phyloP scores from a whole-genome alignment of 2,113 vertebrate species.

The Mola mola region DNA sequence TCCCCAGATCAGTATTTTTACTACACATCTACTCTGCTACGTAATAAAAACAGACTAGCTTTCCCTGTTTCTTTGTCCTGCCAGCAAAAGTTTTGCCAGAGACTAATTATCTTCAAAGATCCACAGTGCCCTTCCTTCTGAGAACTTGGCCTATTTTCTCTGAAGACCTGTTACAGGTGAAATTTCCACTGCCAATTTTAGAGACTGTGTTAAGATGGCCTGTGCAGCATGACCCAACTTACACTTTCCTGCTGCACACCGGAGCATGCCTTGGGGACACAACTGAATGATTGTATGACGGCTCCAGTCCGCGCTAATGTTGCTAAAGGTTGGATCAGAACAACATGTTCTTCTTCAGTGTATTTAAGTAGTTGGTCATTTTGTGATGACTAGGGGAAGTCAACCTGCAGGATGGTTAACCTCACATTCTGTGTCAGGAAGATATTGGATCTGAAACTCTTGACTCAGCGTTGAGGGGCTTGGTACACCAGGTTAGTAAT shows the following conservation, averaged over 20 bases:
- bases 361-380: too few relatives aligned
- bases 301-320: constrained; percentile 23
- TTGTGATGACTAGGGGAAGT: too few relatives aligned
- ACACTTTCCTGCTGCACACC: constrained; percentile 1
- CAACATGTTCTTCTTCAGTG: not conserved
- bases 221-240: not conserved
- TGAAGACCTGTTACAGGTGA: constrained; percentile 40
- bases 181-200: constrained; percentile 70
- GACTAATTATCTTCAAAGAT: constrained; percentile 23
- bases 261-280: constrained; percentile 35
- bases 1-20: constrained; percentile 21
- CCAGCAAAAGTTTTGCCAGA: constrained; percentile 10
- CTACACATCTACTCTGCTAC: not conserved
- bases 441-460: too few relatives aligned
- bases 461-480: not conserved
- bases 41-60: constrained; percentile 9
- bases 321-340: constrained; percentile 18
- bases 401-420: not conserved
- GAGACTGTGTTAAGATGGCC: constrained; percentile 19
- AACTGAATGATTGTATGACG: constrained; percentile 12
- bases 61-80: constrained; percentile 15
- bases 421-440: too few relatives aligned
- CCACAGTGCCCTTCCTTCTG: constrained; percentile 46
- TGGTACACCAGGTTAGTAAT: not conserved
- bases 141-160: constrained; percentile 35